Evolutionary conservation across 2,113 vertebrate genomes (phyloP).

Genomic region (Aspiorhynchus laticeps): DNA sequence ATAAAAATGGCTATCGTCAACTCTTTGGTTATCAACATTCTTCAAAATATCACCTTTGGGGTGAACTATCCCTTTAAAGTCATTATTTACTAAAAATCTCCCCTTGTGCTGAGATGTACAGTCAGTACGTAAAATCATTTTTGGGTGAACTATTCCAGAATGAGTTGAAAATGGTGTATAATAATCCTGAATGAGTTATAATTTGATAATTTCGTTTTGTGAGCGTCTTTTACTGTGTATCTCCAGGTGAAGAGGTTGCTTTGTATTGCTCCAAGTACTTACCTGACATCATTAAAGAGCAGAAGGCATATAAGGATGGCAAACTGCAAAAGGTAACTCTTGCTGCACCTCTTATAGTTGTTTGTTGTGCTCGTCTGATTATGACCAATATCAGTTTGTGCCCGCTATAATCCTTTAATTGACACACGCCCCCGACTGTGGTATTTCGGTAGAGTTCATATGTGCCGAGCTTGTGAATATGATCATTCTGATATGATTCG

Average conservation of each 20-base stretch:
- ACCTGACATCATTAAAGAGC: constrained; percentile 94
- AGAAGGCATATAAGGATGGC: constrained; percentile 95
- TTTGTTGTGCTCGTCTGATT: not conserved
- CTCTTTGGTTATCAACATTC: too few relatives aligned
- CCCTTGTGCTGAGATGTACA: not conserved
- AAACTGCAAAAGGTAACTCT: constrained; percentile 92
- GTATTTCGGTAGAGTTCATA: not conserved
- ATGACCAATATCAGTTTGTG: not conserved
- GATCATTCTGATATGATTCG: not conserved
- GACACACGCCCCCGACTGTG: not conserved
- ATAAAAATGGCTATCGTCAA: not conserved
- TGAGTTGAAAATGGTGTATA: not conserved
- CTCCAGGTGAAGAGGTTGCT: constrained; percentile 94
- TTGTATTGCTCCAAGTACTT: constrained; percentile 98
- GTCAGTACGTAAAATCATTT: not conserved
- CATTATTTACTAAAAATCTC: not conserved
- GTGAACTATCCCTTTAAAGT: not conserved
- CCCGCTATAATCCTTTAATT: not conserved
- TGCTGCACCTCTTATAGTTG: not conserved
- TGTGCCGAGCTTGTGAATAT: not conserved
- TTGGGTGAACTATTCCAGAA: not conserved
- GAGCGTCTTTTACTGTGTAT: constrained; percentile 9
- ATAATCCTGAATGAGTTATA: not conserved
- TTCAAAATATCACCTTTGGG: not conserved
- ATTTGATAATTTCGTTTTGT: not conserved